phyloP scores from a whole-genome alignment of 1,140 invertebrate species.

The Solenopsis invicta region DNA sequence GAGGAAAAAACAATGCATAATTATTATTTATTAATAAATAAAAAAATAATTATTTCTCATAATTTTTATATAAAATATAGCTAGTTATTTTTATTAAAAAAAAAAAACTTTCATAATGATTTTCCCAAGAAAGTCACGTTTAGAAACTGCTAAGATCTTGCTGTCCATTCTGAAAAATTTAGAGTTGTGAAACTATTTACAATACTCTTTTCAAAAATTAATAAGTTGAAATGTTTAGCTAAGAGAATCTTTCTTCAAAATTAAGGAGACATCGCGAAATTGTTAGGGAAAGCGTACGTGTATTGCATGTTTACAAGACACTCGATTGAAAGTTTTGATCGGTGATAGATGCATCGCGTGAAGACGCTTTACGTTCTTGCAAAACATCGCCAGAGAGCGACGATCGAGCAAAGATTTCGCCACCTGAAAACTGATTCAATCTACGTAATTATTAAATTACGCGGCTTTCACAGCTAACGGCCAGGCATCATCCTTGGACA shows the following conservation, averaged over 20 bases:
- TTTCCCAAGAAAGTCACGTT: background rate
- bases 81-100: background rate
- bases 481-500: constrained; percentile 17
- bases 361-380: constrained; percentile 48
- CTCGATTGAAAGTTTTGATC: constrained; percentile 52
- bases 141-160: background rate
- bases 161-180: background rate
- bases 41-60: background rate
- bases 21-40: background rate
- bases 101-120: background rate
- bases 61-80: background rate
- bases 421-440: constrained; percentile 56
- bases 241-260: background rate
- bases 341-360: constrained; percentile 44
- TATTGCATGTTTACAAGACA: background rate
- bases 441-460: constrained; percentile 56
- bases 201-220: background rate
- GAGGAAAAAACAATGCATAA: background rate
- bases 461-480: constrained; percentile 42
- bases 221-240: background rate
- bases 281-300: constrained; percentile 2
- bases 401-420: constrained; percentile 43
- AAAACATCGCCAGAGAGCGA: constrained; percentile 30
- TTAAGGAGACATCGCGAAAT: constrained; percentile 10
- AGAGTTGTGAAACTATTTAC: background rate